A percentile compares a stretch with the other conserved stretches of the same genome.
phyloP scores from a whole-genome alignment of 1,140 invertebrate genomes.

The Wasmannia auropunctata region DNA sequence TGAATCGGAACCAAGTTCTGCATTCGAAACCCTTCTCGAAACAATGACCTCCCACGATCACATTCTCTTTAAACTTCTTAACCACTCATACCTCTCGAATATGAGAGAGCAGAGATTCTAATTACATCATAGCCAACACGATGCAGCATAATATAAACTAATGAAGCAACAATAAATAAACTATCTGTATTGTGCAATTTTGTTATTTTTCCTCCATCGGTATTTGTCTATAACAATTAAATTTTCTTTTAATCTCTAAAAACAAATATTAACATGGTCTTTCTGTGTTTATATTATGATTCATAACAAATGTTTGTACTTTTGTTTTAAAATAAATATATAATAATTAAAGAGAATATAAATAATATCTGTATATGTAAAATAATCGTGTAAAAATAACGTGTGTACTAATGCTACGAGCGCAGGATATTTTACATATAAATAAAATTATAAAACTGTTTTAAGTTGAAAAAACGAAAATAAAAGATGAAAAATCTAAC shows the following conservation, averaged over 20 bases:
- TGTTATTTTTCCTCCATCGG: neutral
- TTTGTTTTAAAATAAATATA: neutral
- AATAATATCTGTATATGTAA: neutral
- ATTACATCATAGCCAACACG: slow-evolving; percentile 43
- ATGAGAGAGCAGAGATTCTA: slow-evolving; percentile 46
- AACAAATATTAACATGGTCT: neutral
- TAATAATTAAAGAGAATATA: neutral
- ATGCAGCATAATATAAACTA: neutral
- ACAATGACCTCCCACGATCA: slow-evolving; percentile 56
- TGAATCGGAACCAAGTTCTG: neutral
- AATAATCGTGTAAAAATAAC: neutral
- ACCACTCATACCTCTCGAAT: slow-evolving; percentile 22
- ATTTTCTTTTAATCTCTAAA: neutral
- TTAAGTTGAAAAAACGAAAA: neutral
- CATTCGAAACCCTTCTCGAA: slow-evolving; percentile 63
- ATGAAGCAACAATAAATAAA: neutral
- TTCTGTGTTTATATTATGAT: neutral
- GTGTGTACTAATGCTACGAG: neutral
- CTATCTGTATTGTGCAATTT: neutral
- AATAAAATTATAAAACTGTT: neutral
- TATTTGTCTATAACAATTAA: neutral
- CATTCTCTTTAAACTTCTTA: slow-evolving; percentile 66
- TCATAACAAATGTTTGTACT: neutral
- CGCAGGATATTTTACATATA: neutral
- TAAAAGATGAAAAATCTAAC: neutral